phyloP scores from a whole-genome alignment of 2,113 vertebrate genomes.

The Ovis aries region ARS-UI_Ramb_v3.0 NC_056056.1:204266001-204266500 shows the following conservation, averaged over 20 bases:
- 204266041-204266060: not conserved
- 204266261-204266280: not conserved
- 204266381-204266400: not conserved
- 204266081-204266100: not conserved
- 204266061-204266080: not conserved
- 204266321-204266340: not conserved
- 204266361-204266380: not conserved
- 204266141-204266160: not conserved
- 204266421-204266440: not conserved
- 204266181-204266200: not conserved
- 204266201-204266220: not conserved
- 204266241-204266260: not conserved
- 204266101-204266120: not conserved
- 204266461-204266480: not conserved
- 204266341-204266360: not conserved
- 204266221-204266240: not conserved
- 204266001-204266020: not conserved
- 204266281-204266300: not conserved
- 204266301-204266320: not conserved
- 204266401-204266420: not conserved
- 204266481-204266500: not conserved
- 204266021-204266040: not conserved
- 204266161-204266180: not conserved
- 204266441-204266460: not conserved
- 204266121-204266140: not conserved